Evolutionary conservation across 64 coral and sea anemone species (phyloP).

Genomic region (Stylophora pistillata): DNA sequence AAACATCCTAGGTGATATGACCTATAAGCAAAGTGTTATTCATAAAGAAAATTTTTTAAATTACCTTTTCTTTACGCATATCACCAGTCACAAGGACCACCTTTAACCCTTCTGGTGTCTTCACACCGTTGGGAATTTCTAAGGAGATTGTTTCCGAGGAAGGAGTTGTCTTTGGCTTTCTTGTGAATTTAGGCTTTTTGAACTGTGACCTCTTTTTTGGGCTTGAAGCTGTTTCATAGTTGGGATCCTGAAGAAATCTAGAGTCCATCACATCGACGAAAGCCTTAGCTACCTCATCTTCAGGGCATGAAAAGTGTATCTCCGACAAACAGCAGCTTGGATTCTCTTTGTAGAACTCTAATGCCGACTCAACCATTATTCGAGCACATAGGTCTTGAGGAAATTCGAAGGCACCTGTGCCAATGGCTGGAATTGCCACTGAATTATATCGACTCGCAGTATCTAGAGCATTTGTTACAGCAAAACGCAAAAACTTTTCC

Average conservation of each 20-base stretch:
- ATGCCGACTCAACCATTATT: conserved; percentile 6
- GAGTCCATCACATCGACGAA: conserved; percentile 13
- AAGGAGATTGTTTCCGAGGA: neutral
- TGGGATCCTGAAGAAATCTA: neutral
- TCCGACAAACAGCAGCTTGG: conserved; percentile 4
- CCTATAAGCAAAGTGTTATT: too few species aligned
- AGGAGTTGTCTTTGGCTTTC: neutral
- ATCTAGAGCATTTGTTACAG: neutral
- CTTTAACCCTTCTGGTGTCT: neutral
- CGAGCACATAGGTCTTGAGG: conserved; percentile 27
- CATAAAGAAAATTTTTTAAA: neutral
- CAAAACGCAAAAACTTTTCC: conserved; percentile 5
- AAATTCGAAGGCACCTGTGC: conserved; percentile 23
- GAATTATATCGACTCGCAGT: conserved; percentile 2
- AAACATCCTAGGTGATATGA: too few species aligned
- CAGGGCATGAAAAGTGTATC: conserved; percentile 35
- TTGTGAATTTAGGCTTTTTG: neutral
- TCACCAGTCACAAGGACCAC: conserved; percentile 2
- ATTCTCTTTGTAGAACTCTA: conserved; percentile 2
- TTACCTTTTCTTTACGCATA: conserved; percentile 15
- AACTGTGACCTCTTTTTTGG: neutral
- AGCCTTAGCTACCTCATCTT: neutral
- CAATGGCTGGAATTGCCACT: conserved; percentile 41
- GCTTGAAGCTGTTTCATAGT: neutral
- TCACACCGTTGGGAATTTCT: neutral